Base-by-base conservation (phyloP, 23 tunicate species). In the Diplosoma virens region DNA sequence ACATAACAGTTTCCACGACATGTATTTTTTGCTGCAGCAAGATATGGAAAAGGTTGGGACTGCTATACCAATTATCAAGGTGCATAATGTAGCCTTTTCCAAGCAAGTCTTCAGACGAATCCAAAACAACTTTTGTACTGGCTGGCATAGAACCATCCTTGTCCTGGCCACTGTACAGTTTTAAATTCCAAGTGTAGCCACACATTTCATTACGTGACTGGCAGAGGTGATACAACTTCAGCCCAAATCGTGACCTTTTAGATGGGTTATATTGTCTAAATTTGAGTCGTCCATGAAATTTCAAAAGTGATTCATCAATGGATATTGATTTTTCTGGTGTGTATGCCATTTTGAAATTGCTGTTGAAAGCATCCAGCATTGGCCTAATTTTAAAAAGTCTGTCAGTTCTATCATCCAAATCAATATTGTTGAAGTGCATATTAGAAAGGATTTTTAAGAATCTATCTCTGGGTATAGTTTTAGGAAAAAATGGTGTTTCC, bases 41-140 rank as follows among this genome's bases (percentile, higher is more conserved):
- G 1, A 41, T 37, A 17, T 30, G 30, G 30, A 21, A 37, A 11
- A 70, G 30, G 31, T 41, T 24, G 1, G 55, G 56, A 70, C 76
- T 70, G 55, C 58, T 70, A 30, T 70, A 70, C 29, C 55, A 70
- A 37, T 70, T 70, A 70, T 70, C 76, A n/a, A 70, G 58, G 59
- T 70, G 33, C 59, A 70, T 22, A 70, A 23, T 36, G 58, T 46
- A 37, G 30, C 76, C 58, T 24, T 70, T 46, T 21, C 30, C 56
- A 22, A 45, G 55, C 30, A 70, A 46, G 31, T 46, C 76, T 37
- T 35, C 58, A 37, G 58, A 37, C 24, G 37, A 46, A 46, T 70
- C 76, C 59, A 37, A 0, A 0, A 45, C 55, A 0, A 70, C 76
- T 46, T 46, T 36, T 35, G 55, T 20, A 70, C 58, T 46, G 30